Evolutionary conservation across 2,888 invertebrate species (phyloP), one percentile per base, ranked within the genome.

Genomic region (Epirrita christyi): DNA sequence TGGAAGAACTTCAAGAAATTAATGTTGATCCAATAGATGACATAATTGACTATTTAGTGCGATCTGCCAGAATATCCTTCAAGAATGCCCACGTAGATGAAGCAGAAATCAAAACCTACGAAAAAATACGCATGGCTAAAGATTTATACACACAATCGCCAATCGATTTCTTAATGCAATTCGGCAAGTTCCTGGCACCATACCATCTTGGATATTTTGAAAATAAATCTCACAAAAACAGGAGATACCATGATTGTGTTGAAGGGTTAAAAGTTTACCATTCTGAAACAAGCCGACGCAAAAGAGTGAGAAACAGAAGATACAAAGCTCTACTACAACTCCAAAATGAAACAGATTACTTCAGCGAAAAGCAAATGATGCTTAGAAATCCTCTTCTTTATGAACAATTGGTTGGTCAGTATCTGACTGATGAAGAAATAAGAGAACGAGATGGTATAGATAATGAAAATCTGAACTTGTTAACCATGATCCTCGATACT

Each of bases 351-450:
- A 93, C 94, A 9, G 93, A 94, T 67, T 98, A 98, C 84, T 99
- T 99, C 75, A 96, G 96, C 78, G 98, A 98, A 81, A 94, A 94
- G 59, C 96, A 97, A 92, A 99, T 99, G 98, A 97, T 97, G 94
- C 95, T 94, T 67, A 90, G 99, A 59, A 97, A 98, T 82, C 99
- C 98, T 0, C 91, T 97, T 50, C 85, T 98, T 0, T 99, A 97
- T 86, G 97, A 98, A 64, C 96, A 98, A 73, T 89, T 99, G 67
- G 93, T 99, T 41, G 98, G 98, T 0, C 96, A 96, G 73, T 98
- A 96, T 82, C 83, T 98, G 65, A 95, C 96, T 2, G 94, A 95
- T 55, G 94, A 95, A 29, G 97, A 98, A 80, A 94, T 94, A 58
- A 92, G 93, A 62, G 91, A 92, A 49, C 87, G 95, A 11, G 95